Evolutionary conservation across 2,113 vertebrate genomes (phyloP), one percentile per base, ranked within the genome.

Genomic region (Taxidea taxus): DNA sequence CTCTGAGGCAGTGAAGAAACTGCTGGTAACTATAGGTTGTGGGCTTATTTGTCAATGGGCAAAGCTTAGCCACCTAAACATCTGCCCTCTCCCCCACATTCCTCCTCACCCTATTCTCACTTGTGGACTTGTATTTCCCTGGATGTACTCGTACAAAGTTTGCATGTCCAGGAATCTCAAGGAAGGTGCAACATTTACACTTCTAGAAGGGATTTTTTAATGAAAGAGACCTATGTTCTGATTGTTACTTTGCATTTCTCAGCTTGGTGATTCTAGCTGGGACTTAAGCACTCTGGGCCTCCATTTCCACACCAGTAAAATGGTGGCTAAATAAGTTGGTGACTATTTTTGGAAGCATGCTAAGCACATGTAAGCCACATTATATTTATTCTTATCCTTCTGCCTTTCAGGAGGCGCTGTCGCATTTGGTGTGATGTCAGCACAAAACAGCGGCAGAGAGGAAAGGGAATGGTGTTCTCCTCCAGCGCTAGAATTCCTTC

Each of bases 331-430:
- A 13, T 44, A 66, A n/a, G 9, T 68, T 13, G 37, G 18, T 75
- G 20, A 77, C 27, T 44, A 3, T 34, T 31, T 44, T 70, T 75
- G 21, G 11, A 77, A 90, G 60, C 0, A 1, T 31, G 10, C 6
- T 86, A 62, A 62, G 54, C 68, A 44, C 7, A 54, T 51, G 20
- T 47, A 70, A 87, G 2, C 11, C 82, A n/a, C 39, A 80, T 95
- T 70, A 42, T 58, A 58, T 81, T 91, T 93, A 68, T n/a, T 58
- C 6, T 70, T 84, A 5, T 81, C 14, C 4, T 95, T 96, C 51
- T 97, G 8, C 44, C 54, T 96, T 98, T 70, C 87, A 98, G 97
- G 95, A 95, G 81, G 96, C 97, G 29, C 54, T 98, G 0, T 97
- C 95, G 34, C 2, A 97, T 60, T 64, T 97, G 87, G 96, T 98